Evolutionary conservation across 2,113 vertebrate species (phyloP), one percentile per base, ranked within the genome.

Genomic region (Mellivora capensis): DNA sequence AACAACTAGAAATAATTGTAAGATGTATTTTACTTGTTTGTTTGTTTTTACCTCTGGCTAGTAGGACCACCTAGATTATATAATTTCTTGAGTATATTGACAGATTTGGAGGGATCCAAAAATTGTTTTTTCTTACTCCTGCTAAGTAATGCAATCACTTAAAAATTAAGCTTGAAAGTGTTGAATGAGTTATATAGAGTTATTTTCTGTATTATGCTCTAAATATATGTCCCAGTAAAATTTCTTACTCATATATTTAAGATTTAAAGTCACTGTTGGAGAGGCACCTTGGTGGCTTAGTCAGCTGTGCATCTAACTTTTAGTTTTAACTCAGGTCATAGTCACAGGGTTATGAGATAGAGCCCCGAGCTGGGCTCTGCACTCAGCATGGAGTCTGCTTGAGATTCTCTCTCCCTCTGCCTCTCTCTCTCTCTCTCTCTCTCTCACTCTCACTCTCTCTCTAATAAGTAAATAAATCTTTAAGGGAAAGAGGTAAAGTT

Each of bases 231-330:
- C 23, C 39, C 92, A 94, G 14, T 97, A 97, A 59, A 86, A 59
- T 94, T 95, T 94, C 87, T 96, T 96, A 87, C 7, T 81, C 3
- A 29, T 94, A 98, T 98, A 97, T 98, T 95, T 76, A 94, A 96
- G 71, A n/a, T 27, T 96, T 98, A 97, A 94, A 98, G 54, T 91
- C 62, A 97, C 93, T 96, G 0, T 98, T 98, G 90, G 49, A 76
- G 74, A 27, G 27, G 15, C 27, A 77, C 27, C 15, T 77, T 15
- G 27, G 4, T 77, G 15, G 27, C 27, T 77, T 7, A 77, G 74
- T 47, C 42, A 1, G 74, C 44, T 77, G 44, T 47, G 74, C 7
- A 27, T 69, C 74, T 47, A 25, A 77, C 74, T 47, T 31, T 67
- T 20, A 17, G 34, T 37, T 69, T 77, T 9, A 8, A 8, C 74